Evolutionary conservation across 2,888 invertebrate genomes (phyloP).

Genomic region (Carcina quercana): DNA sequence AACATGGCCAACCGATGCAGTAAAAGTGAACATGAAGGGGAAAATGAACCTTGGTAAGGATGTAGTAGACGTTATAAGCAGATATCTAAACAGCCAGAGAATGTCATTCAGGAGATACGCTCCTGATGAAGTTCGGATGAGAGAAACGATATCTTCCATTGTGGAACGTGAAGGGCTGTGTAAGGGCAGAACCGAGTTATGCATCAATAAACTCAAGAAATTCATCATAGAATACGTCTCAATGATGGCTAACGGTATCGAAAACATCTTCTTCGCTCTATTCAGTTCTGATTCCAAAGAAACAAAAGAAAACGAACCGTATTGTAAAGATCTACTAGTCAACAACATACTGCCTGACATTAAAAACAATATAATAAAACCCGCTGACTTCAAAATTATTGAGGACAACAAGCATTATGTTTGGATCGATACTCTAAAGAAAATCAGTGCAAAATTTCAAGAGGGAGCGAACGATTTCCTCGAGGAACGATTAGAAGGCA

Average conservation of each 20-base stretch:
- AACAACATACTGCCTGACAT: slow-evolving; percentile 26
- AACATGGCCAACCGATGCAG: slow-evolving; percentile 19
- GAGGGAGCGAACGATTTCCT: slow-evolving; percentile 27
- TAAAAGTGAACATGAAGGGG: slow-evolving; percentile 51
- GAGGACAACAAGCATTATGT: slow-evolving; percentile 24
- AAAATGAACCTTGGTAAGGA: slow-evolving; percentile 46
- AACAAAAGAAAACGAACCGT: too few species aligned
- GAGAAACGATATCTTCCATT: too few species aligned
- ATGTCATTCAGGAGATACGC: too few species aligned
- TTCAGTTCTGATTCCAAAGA: slow-evolving; percentile 19
- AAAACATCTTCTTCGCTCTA: slow-evolving; percentile 28
- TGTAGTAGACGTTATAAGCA: too few species aligned
- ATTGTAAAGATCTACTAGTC: too few species aligned
- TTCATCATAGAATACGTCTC: slow-evolving; percentile 42
- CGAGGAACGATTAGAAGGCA: slow-evolving; percentile 23
- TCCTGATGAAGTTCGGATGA: too few species aligned
- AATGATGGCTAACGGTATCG: slow-evolving; percentile 29
- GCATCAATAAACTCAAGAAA: too few species aligned
- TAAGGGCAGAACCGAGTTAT: too few species aligned
- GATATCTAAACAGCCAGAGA: slow-evolving; percentile 20
- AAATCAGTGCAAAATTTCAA: slow-evolving; percentile 39
- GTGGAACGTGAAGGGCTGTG: too few species aligned
- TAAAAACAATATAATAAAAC: slow-evolving; percentile 30
- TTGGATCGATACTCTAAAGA: slow-evolving; percentile 43
- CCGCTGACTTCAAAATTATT: slow-evolving; percentile 22